Evolutionary conservation across 2,888 invertebrate genomes (phyloP), one percentile per base, ranked within the genome.

Genomic region (Xylota sylvarum): DNA sequence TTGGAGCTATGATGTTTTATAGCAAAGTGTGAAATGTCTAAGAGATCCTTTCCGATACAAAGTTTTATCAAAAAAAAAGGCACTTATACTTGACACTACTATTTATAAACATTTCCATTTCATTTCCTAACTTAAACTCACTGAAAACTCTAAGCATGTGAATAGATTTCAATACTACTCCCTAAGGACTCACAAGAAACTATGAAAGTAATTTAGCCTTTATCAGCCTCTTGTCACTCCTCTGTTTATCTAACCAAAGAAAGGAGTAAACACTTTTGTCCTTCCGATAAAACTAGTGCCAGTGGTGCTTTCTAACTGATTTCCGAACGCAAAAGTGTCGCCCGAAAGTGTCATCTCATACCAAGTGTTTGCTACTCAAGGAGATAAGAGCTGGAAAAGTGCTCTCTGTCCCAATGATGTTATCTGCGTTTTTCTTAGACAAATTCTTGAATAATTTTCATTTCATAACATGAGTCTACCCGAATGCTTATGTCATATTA

Each of bases 341-440:
- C 73, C 72, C 50, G 14, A 12, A 62, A 73, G 73, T 62, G 60
- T 5, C 48, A 37, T 32, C 32, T 14, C n/a, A 2, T 10, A 52
- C 48, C 48, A 23, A 52, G 48, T 65, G 48, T 35, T 64, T 5
- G 32, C 1, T 4, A 30, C 14, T 43, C 6, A 7, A 62, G 5
- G 5, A 3, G 10, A 1, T 2, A 6, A 43, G 43, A 14, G 5
- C 7, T 2, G 14, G 10, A 1, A 32, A 1, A n/a, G 32, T n/a
- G 64, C n/a, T n/a, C n/a, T n/a, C n/a, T n/a, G n/a, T n/a, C n/a
- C n/a, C n/a, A n/a, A n/a, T n/a, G n/a, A n/a, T 23, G 23, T 23
- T 23, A 3, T 23, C 23, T 23, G 23, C 17, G 14, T n/a, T 65
- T 10, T 35, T 12, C 35, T 17, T 0, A 65, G 48, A 32, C 19